These are phyloP conservation scores for Triplophysa tibetana DNA, from an alignment of 2,113 vertebrate species.

Conservation along the genomic window DNA sequence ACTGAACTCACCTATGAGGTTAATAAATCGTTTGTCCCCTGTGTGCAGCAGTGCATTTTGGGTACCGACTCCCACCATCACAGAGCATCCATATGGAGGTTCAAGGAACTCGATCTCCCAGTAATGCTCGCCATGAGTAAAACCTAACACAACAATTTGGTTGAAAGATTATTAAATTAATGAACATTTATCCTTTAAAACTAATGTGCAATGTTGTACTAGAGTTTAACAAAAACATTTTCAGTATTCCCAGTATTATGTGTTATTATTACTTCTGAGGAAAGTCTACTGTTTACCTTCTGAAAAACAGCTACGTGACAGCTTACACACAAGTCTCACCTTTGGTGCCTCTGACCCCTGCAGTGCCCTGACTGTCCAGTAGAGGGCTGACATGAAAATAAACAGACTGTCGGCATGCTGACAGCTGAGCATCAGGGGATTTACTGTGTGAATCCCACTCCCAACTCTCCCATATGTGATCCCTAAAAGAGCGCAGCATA, in stretches of 20 bases:
- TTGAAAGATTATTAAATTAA: no score
- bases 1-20: conserved; percentile 55
- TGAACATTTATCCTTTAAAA: background rate
- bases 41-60: conserved; percentile 49
- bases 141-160: conserved; percentile 41
- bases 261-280: no score
- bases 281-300: no score
- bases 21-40: conserved; percentile 48
- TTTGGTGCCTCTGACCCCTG: conserved; percentile 58
- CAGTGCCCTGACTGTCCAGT: conserved; percentile 59
- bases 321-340: conserved; percentile 38
- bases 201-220: background rate
- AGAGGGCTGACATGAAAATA: conserved; percentile 60
- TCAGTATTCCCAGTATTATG: no score
- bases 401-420: conserved; percentile 45
- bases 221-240: background rate
- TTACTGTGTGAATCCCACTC: conserved; percentile 50
- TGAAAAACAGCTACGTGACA: background rate
- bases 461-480: conserved; percentile 45
- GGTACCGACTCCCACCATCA: conserved; percentile 64
- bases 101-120: conserved; percentile 62
- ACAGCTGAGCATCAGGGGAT: conserved; percentile 44
- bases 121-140: conserved; percentile 60
- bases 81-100: conserved; percentile 55
- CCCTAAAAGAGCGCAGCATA: background rate